Percentiles rank a stretch among this genome's conserved stretches.
Evolutionary conservation across 23 tunicate genomes (phyloP).

Genomic region (Botrylloides violaceus): DNA sequence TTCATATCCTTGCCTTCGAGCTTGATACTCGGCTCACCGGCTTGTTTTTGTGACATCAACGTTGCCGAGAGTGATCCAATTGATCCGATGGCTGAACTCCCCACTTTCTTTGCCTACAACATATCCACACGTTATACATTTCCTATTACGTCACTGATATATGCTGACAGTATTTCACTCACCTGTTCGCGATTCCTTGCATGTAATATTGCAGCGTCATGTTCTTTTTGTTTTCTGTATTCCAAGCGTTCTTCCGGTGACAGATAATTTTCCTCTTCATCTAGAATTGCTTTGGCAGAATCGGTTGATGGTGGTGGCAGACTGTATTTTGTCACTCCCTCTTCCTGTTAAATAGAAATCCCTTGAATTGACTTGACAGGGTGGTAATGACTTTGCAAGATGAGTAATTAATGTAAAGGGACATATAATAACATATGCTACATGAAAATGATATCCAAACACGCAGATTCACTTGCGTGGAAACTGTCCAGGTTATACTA

Average conservation of each 20-base stretch:
- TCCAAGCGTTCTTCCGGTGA: slow-evolving; percentile 71
- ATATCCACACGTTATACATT: not conserved
- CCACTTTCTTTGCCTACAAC: slow-evolving; percentile 38
- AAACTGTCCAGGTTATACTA: no score
- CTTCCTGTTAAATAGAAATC: slow-evolving; percentile 36
- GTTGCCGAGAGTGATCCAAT: slow-evolving; percentile 34
- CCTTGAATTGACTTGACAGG: no score
- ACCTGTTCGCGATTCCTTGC: slow-evolving; percentile 38
- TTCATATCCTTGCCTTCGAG: slow-evolving; percentile 31
- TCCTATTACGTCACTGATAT: no score
- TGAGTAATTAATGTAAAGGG: no score
- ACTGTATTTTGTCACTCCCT: slow-evolving; percentile 34
- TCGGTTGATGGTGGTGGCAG: slow-evolving; percentile 13
- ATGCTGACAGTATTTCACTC: no score
- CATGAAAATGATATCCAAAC: no score
- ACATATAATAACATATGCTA: no score
- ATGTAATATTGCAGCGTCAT: slow-evolving; percentile 12
- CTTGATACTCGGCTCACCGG: slow-evolving; percentile 52
- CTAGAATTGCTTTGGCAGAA: slow-evolving; percentile 30
- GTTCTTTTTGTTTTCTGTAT: slow-evolving; percentile 18
- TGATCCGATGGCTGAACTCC: slow-evolving; percentile 32
- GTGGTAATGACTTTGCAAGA: no score
- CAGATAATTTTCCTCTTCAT: slow-evolving; percentile 60
- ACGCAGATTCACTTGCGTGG: no score
- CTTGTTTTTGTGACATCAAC: slow-evolving; percentile 38